Conservation (phyloP, 2,797 vertebrate species). For the Gobio occitaniae region DNA sequence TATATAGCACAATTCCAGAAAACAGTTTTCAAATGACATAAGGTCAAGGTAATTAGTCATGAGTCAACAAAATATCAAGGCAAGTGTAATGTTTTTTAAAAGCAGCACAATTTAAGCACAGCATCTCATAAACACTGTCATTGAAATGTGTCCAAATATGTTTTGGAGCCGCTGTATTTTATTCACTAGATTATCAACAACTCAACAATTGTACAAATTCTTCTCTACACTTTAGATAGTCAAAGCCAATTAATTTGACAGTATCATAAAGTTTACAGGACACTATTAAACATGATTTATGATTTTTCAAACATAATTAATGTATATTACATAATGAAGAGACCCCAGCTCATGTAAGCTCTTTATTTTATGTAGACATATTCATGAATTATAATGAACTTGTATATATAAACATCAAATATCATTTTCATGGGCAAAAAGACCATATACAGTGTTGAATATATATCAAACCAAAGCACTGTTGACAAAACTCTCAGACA, state of each 20-base stretch:
- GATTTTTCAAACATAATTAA: neutral
- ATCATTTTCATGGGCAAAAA: slow-evolving; percentile 59
- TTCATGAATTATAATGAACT: slow-evolving; percentile 69
- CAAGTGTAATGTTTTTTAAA: neutral
- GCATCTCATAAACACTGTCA: neutral
- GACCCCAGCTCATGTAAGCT: slow-evolving; percentile 64
- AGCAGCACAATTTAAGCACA: neutral
- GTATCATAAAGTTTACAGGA: slow-evolving; percentile 15
- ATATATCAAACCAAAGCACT: slow-evolving; percentile 65
- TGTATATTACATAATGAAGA: slow-evolving; percentile 6
- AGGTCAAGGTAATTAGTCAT: neutral
- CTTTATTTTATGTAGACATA: slow-evolving; percentile 82
- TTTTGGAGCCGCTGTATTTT: neutral
- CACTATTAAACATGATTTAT: neutral
- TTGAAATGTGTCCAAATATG: neutral
- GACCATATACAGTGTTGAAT: slow-evolving; percentile 69
- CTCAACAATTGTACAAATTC: neutral
- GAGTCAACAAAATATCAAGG: neutral
- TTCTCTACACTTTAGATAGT: neutral
- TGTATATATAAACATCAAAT: slow-evolving; percentile 76
- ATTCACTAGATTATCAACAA: neutral
- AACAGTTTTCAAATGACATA: neutral
- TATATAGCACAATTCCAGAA: neutral
- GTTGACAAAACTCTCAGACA: slow-evolving; percentile 67
- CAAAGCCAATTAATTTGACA: neutral